Conservation (phyloP, 2,888 invertebrate species). For the Lydus trimaculatus region DNA sequence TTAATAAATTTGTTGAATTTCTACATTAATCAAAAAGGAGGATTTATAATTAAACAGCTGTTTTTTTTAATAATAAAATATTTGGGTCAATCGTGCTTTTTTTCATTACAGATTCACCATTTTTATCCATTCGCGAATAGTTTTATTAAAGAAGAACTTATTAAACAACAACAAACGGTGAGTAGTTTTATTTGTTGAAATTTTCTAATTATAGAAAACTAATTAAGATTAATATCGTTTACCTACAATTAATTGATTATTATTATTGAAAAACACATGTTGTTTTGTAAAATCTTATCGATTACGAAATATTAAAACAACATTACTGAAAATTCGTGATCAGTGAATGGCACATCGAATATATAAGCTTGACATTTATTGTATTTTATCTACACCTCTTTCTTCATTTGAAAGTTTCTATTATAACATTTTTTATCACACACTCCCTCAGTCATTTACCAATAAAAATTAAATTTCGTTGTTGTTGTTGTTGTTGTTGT, state of each 20-base stretch:
- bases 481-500: background rate
- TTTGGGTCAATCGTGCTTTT: background rate
- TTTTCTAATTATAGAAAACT: background rate
- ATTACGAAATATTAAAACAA: constrained; percentile 25
- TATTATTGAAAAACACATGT: background rate
- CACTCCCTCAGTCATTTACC: background rate
- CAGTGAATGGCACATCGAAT: constrained; percentile 37
- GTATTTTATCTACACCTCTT: constrained; percentile 1
- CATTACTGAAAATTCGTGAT: constrained; percentile 43
- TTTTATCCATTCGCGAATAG: background rate
- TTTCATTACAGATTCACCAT: background rate
- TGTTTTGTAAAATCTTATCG: constrained; percentile 6
- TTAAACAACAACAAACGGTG: background rate
- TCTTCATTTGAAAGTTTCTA: constrained; percentile 7
- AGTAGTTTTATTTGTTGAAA: background rate
- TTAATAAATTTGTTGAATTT: background rate
- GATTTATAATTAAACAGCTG: background rate
- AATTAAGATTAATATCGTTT: background rate
- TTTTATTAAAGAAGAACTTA: background rate
- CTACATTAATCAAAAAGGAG: background rate
- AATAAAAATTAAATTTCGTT: background rate
- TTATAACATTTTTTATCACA: constrained; percentile 2
- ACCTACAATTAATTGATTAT: background rate
- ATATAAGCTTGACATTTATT: constrained; percentile 8
- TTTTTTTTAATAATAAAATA: background rate